These are phyloP conservation scores for Noctua pronuba DNA, from an alignment of 2,888 invertebrate genomes.

Conservation along the genomic window DNA sequence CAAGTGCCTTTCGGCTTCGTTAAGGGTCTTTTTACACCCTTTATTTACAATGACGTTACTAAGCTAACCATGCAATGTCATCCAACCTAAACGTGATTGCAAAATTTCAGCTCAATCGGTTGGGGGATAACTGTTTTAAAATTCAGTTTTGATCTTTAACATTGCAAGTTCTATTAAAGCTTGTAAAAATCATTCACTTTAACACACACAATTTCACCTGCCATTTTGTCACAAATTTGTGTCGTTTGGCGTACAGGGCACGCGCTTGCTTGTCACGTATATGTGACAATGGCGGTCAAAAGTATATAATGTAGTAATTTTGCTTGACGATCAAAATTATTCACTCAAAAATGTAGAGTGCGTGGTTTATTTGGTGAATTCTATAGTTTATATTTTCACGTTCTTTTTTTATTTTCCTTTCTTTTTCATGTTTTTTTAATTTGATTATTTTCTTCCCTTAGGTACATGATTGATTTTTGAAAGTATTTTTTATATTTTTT, in stretches of 20 bases:
- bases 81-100: not conserved
- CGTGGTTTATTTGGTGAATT: not conserved
- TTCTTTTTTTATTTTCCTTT: conserved; percentile 29
- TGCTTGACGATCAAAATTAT: not conserved
- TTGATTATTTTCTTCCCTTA: conserved; percentile 72
- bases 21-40: too few species aligned
- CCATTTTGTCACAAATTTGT: too few species aligned
- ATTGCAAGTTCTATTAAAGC: too few species aligned
- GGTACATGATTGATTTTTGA: conserved; percentile 89
- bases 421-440: conserved; percentile 55
- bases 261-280: too few species aligned
- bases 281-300: too few species aligned
- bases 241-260: too few species aligned
- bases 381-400: conserved; percentile 22
- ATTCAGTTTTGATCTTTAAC: not conserved
- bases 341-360: not conserved
- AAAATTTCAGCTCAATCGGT: not conserved
- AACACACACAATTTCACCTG: too few species aligned
- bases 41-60: not conserved
- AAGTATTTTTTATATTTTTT: conserved; percentile 42
- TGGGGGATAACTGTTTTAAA: too few species aligned
- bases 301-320: too few species aligned
- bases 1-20: too few species aligned
- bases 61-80: not conserved
- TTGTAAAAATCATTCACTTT: too few species aligned